Evolutionary conservation across 1,140 invertebrate genomes (phyloP), one percentile per base, ranked within the genome.

Genomic region (Scylla paramamosain): DNA sequence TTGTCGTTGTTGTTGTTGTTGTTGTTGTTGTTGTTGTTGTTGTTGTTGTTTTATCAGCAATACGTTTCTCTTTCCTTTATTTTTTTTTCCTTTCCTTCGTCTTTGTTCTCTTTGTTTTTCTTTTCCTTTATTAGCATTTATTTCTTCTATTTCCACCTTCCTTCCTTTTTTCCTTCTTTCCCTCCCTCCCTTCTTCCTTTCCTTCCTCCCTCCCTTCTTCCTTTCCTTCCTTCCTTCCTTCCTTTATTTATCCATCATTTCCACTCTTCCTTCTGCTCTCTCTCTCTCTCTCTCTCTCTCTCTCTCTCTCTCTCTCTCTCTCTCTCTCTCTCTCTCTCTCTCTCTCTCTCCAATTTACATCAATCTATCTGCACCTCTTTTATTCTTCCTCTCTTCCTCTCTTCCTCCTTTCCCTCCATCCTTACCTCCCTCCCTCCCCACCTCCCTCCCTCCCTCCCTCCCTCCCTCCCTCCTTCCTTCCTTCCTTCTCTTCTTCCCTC

Each of bases 221-320:
- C 67, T 8, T n/a, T 77, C 25, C 6, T n/a, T 77, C 67, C 6
- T n/a, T 25, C 25, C 20, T n/a, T n/a, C 67, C n/a, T 28, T 20
- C n/a, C 29, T 32, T n/a, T 28, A 0, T 28, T 88, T 28, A 14
- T 29, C 28, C 46, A 16, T n/a, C n/a, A 0, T n/a, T 20, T 77
- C 25, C 8, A 25, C 8, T n/a, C 8, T 3, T 7, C 29, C 28
- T 88, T 10, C n/a, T 28, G 25, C 46, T 48, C 46, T 48, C 87
- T 87, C 84, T 87, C 84, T 87, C 39, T 39, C 46, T n/a, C 20
- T 88, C 87, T 88, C 28, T n/a, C 46, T 48, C n/a, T n/a, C 28
- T 88, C 87, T 88, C 87, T 88, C 46, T n/a, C 20, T n/a, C 20
- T 32, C 87, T 88, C 87, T n/a, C n/a, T 48, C 46, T 20, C 29